Conservation (phyloP, 2,113 vertebrate species). For the Pandion haliaetus region DNA sequence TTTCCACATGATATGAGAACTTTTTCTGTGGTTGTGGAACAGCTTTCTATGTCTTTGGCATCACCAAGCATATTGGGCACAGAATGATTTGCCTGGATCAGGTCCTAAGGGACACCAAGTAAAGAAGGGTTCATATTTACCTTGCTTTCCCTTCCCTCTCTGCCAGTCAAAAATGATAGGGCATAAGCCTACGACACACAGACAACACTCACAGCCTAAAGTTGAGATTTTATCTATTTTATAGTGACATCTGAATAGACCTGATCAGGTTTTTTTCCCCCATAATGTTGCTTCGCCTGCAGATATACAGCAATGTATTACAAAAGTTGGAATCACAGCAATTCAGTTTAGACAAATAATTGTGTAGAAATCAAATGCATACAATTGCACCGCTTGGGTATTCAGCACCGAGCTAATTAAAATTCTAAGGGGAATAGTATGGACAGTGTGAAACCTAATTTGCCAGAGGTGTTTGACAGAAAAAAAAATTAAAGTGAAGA, state of each 20-base stretch:
- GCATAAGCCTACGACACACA: neutral
- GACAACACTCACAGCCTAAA: neutral
- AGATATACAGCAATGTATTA: neutral
- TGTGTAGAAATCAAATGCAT: neutral
- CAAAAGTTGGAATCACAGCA: neutral
- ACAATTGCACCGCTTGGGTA: neutral
- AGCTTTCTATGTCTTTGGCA: neutral
- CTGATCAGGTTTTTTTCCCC: neutral
- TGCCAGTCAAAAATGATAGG: neutral
- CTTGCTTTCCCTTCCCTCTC: neutral
- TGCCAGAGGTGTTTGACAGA: neutral
- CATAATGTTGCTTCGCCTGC: neutral
- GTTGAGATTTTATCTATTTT: neutral
- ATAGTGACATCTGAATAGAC: neutral
- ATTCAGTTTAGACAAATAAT: slow-evolving; percentile 5
- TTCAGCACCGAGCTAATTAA: neutral
- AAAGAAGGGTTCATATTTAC: neutral
- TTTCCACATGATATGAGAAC: neutral
- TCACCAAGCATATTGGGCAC: neutral
- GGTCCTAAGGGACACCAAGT: neutral
- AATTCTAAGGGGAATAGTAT: neutral
- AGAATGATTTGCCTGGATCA: neutral
- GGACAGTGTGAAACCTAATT: neutral
- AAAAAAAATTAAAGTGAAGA: neutral
- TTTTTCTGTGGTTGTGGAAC: neutral